A percentile compares a stretch with the other conserved stretches of the same genome.
Conservation (phyloP, 1,140 invertebrate genomes). For the Macrobrachium rosenbergii region DNA sequence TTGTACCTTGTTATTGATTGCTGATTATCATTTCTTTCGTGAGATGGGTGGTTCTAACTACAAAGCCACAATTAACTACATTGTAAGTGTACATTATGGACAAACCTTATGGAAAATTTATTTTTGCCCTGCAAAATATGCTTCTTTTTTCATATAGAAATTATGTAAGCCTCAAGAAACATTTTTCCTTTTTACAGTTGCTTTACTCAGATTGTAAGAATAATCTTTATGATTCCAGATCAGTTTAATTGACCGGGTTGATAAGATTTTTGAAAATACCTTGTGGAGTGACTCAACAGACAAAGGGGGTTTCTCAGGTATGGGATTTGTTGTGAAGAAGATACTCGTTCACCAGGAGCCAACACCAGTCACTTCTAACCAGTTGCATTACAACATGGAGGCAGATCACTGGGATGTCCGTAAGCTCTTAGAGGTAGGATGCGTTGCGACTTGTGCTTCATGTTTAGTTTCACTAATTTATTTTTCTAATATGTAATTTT, state of each 20-base stretch:
- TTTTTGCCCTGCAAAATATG: neutral
- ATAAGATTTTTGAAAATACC: slow-evolving; percentile 95
- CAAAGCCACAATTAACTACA: slow-evolving; percentile 94
- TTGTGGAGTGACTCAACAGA: slow-evolving; percentile 86
- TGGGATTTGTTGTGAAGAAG: slow-evolving; percentile 97
- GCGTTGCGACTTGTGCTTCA: no score
- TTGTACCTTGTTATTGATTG: slow-evolving; percentile 92
- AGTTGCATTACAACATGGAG: slow-evolving; percentile 95
- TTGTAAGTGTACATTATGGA: slow-evolving; percentile 75
- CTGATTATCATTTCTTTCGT: slow-evolving; percentile 94
- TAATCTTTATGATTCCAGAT: slow-evolving; percentile 76
- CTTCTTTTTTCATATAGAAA: neutral
- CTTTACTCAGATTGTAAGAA: neutral
- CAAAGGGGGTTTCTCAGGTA: slow-evolving; percentile 86
- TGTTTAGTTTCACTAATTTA: no score
- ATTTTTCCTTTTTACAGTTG: no score
- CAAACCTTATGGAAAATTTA: neutral
- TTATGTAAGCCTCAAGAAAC: no score
- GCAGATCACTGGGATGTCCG: slow-evolving; percentile 92
- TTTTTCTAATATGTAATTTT: no score
- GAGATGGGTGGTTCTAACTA: slow-evolving; percentile 96
- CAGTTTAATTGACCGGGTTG: slow-evolving; percentile 92
- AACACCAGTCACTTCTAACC: slow-evolving; percentile 85
- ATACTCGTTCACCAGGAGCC: slow-evolving; percentile 93
- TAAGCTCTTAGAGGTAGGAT: slow-evolving; percentile 85